Percentiles rank a stretch among this genome's conserved stretches.
These are phyloP conservation scores for Sebastolobus alascanus DNA, from an alignment of 2,797 vertebrate genomes.

Conservation along the genomic window DNA sequence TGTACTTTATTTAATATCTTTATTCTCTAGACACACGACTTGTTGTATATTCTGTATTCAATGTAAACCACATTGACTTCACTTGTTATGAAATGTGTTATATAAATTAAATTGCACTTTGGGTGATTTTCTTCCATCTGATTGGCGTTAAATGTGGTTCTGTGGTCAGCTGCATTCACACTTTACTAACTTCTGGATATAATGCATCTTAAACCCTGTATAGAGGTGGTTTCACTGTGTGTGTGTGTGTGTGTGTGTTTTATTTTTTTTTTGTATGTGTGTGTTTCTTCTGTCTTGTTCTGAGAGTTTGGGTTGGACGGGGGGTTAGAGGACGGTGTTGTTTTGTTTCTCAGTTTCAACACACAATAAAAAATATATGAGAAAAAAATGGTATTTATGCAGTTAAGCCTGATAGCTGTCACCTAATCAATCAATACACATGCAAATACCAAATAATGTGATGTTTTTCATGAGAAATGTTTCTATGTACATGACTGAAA, in stretches of 20 bases:
- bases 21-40: neutral
- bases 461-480: neutral
- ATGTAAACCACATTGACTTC: neutral
- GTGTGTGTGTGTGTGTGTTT: neutral
- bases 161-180: constrained; percentile 23
- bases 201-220: constrained; percentile 12
- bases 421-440: neutral
- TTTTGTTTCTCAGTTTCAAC: neutral
- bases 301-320: neutral
- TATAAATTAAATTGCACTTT: constrained; percentile 3
- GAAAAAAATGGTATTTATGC: neutral
- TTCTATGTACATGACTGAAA: constrained; percentile 18
- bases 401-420: neutral
- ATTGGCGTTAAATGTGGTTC: constrained; percentile 10
- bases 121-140: constrained; percentile 6
- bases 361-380: neutral
- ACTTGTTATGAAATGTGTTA: constrained; percentile 1
- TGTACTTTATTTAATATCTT: neutral
- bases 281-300: neutral
- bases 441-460: neutral
- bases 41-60: neutral
- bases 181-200: constrained; percentile 11
- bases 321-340: neutral
- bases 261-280: neutral
- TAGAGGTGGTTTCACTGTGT: constrained; percentile 1